Conservation (phyloP, 2,888 invertebrate species). For the Clitarchus hookeri region DNA sequence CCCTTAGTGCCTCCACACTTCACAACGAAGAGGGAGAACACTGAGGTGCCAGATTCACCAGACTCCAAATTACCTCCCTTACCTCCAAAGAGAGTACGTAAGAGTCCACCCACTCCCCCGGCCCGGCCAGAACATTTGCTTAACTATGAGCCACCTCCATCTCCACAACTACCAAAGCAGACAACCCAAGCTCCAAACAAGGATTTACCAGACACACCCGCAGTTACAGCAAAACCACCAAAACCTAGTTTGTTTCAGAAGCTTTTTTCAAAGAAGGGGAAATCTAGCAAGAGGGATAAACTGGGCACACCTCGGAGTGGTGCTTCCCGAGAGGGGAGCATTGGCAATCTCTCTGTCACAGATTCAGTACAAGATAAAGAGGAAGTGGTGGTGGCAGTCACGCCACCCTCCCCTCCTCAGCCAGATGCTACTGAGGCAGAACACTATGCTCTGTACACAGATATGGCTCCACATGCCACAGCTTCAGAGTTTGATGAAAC, state of each 20-base stretch:
- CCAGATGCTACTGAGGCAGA: slow-evolving; percentile 81
- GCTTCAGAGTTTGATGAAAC: slow-evolving; percentile 87
- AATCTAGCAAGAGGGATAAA: slow-evolving; percentile 32
- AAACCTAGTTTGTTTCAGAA: slow-evolving; percentile 45
- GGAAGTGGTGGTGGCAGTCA: slow-evolving; percentile 34
- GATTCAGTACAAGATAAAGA: neutral
- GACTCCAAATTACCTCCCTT: slow-evolving; percentile 73
- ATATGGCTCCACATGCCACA: slow-evolving; percentile 83
- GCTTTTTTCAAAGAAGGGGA: slow-evolving; percentile 42
- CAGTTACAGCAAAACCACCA: slow-evolving; percentile 26
- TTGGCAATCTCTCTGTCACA: slow-evolving; percentile 30
- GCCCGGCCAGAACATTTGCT: slow-evolving; percentile 35
- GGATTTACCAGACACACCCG: slow-evolving; percentile 35
- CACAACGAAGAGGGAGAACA: slow-evolving; percentile 35
- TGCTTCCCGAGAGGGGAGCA: slow-evolving; percentile 33
- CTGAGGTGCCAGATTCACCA: slow-evolving; percentile 50
- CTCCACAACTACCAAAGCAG: slow-evolving; percentile 44
- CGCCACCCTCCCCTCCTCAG: slow-evolving; percentile 54
- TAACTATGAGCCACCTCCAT: slow-evolving; percentile 43
- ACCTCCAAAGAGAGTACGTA: slow-evolving; percentile 71
- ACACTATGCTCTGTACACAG: slow-evolving; percentile 85
- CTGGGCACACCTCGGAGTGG: slow-evolving; percentile 19
- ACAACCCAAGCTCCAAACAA: slow-evolving; percentile 32
- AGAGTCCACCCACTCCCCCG: slow-evolving; percentile 48
- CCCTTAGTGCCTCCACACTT: slow-evolving; percentile 29